Evolutionary conservation across 2,888 invertebrate genomes (phyloP).

Genomic region (Phengaris alcon): DNA sequence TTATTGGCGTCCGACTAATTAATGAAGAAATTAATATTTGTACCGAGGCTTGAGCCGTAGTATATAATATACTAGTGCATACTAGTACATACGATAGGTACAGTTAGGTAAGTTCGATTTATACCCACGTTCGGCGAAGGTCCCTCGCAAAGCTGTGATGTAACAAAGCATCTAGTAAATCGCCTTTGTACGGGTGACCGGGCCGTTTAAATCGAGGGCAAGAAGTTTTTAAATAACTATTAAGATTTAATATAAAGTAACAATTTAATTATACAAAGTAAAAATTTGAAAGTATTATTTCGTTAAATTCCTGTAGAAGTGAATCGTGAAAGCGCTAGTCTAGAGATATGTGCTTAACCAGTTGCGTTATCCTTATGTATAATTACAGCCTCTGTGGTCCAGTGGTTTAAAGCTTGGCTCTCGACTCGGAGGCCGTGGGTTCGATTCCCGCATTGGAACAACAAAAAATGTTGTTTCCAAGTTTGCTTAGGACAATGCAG

Average conservation of each 20-base stretch:
- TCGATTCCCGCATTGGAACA: too few relatives aligned
- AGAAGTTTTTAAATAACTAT: neutral
- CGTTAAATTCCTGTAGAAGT: too few relatives aligned
- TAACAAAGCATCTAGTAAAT: conserved; percentile 3
- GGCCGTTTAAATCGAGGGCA: neutral
- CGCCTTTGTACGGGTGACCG: neutral
- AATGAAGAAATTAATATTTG: conserved; percentile 18
- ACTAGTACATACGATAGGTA: too few relatives aligned
- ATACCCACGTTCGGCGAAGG: neutral
- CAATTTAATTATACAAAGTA: neutral
- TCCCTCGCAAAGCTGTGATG: neutral
- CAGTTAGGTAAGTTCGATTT: neutral
- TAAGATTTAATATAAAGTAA: neutral
- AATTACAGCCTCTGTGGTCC: too few relatives aligned
- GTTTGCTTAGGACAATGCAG: too few relatives aligned
- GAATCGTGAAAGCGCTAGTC: too few relatives aligned
- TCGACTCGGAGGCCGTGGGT: too few relatives aligned
- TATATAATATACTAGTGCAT: neutral
- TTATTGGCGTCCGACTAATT: conserved; percentile 6
- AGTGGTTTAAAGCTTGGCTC: too few relatives aligned
- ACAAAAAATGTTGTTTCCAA: too few relatives aligned
- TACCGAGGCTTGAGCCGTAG: neutral
- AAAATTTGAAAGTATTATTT: neutral
- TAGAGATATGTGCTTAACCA: too few relatives aligned
- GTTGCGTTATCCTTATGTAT: too few relatives aligned